These are phyloP conservation scores for Thalassarche chlororhynchos DNA, from an alignment of 2,113 vertebrate species.

Conservation along the genomic window DNA sequence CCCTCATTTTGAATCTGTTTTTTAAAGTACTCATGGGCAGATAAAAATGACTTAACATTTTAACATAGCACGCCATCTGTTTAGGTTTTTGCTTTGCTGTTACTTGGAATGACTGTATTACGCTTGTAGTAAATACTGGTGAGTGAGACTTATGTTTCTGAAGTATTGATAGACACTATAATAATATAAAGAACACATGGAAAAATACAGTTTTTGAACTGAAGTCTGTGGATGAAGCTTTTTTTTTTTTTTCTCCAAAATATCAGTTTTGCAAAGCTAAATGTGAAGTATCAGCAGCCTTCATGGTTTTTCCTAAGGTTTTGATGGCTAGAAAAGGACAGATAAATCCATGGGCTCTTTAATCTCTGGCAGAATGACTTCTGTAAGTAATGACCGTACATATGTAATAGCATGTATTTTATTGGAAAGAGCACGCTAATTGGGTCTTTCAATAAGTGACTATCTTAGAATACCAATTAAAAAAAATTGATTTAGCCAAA, in stretches of 20 bases:
- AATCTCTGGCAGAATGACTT: background rate
- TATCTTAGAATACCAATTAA: background rate
- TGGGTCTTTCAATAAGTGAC: background rate
- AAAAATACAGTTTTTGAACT: background rate
- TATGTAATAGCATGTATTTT: background rate
- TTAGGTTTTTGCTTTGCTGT: background rate
- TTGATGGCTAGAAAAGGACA: background rate
- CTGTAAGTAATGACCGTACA: background rate
- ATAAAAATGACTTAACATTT: background rate
- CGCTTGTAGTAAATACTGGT: background rate
- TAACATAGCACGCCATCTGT: background rate
- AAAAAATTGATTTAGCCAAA: background rate
- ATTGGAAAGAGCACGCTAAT: background rate
- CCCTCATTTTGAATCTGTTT: background rate
- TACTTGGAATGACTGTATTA: background rate
- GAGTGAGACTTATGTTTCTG: background rate
- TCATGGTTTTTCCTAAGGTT: background rate
- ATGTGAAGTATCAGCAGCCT: background rate
- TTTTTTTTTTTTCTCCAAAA: background rate
- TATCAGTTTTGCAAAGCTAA: background rate
- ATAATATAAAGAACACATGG: background rate
- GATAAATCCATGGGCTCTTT: background rate
- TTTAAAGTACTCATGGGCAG: accelerated
- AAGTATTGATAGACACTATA: background rate
- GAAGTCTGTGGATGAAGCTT: background rate